These are phyloP conservation scores for Neolamprologus sp. DNA, from an alignment of 2,113 vertebrate species.

Conservation along the genomic window DNA sequence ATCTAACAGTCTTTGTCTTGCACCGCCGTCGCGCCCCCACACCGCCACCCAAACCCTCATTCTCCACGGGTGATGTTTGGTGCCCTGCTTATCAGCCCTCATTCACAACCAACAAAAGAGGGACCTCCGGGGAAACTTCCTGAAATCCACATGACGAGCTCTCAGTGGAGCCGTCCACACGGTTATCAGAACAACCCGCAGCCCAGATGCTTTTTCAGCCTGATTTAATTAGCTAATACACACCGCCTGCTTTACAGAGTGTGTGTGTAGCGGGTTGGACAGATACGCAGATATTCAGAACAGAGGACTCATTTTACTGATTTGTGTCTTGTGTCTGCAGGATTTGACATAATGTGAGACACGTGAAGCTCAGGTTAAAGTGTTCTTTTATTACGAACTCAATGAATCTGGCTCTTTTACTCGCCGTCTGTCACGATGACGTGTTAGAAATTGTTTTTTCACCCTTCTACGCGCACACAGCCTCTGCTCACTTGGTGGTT, in stretches of 20 bases:
- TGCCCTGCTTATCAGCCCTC: constrained; percentile 52
- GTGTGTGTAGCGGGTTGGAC: neutral
- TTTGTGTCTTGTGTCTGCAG: neutral
- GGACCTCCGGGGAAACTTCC: constrained; percentile 30
- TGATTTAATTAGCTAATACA: constrained; percentile 61
- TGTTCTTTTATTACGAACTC: neutral
- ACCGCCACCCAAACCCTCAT: neutral
- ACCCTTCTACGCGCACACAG: neutral
- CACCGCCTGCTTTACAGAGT: neutral
- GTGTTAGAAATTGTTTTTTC: neutral
- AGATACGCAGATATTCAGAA: neutral
- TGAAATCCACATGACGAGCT: constrained; percentile 27
- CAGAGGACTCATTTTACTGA: constrained; percentile 1
- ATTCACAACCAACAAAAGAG: constrained; percentile 47
- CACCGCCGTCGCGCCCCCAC: neutral
- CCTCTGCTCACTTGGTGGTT: neutral
- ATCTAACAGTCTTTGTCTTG: constrained; percentile 57
- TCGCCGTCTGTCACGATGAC: rapidly evolving
- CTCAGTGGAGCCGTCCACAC: constrained; percentile 30
- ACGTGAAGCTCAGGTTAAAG: neutral
- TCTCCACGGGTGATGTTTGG: constrained; percentile 35
- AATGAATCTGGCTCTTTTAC: neutral
- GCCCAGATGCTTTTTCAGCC: constrained; percentile 28
- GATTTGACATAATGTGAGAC: neutral
- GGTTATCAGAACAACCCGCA: constrained; percentile 40